Evolutionary conservation across 92 coral and sea anemone species (phyloP).

Genomic region (Epizoanthus fatuus): DNA sequence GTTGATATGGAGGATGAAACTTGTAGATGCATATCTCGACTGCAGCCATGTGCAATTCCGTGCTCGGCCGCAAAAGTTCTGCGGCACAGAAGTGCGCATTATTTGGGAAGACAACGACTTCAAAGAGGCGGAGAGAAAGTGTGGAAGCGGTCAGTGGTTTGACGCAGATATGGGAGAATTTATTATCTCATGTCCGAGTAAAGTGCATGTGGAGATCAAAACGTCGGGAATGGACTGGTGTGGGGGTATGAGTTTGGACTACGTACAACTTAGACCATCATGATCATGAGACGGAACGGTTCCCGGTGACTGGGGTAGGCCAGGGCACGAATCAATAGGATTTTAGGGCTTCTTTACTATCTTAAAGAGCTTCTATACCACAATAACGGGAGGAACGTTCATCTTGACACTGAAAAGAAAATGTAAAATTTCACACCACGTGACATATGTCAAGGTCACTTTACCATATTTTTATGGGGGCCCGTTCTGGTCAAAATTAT

Average conservation of each 20-base stretch:
- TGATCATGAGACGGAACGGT: too few species aligned
- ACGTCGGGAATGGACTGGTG: constrained; percentile 76
- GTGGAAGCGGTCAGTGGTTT: constrained; percentile 69
- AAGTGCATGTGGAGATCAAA: constrained; percentile 71
- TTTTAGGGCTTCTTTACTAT: too few species aligned
- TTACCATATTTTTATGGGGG: background rate
- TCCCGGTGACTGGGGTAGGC: too few species aligned
- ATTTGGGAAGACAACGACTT: constrained; percentile 72
- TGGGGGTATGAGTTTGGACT: constrained; percentile 83
- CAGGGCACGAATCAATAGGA: too few species aligned
- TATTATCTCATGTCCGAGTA: constrained; percentile 51
- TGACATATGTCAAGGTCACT: too few species aligned
- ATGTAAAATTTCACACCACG: too few species aligned
- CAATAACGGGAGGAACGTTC: too few species aligned
- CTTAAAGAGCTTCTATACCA: too few species aligned
- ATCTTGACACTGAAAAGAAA: too few species aligned
- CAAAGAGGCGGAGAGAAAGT: constrained; percentile 52
- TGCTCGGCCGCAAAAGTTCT: constrained; percentile 64
- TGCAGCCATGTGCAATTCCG: constrained; percentile 71
- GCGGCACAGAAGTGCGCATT: constrained; percentile 65
- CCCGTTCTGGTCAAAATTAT: background rate
- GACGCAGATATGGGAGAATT: constrained; percentile 70
- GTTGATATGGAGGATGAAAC: constrained; percentile 73
- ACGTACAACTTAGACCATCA: constrained; percentile 65
- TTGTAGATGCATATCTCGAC: constrained; percentile 63